Evolutionary conservation across 2,113 vertebrate species (phyloP).

Genomic region (Crotalus horridus): DNA sequence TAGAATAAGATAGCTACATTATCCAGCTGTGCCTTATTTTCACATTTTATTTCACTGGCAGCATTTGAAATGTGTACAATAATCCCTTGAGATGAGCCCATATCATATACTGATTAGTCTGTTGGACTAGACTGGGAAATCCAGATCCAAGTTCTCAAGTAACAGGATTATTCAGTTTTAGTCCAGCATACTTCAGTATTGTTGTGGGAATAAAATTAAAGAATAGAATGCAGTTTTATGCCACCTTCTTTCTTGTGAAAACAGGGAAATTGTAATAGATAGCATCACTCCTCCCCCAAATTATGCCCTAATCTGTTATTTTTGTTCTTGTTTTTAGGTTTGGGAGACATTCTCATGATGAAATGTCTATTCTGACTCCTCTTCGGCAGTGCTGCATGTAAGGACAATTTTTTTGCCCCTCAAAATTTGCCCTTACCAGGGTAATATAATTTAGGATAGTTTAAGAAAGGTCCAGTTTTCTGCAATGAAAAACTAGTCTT

Average conservation of each 20-base stretch:
- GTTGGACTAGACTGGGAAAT: neutral
- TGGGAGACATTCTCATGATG: constrained; percentile 78
- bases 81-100: neutral
- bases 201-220: neutral
- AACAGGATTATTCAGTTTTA: neutral
- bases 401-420: accelerated
- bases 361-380: constrained; percentile 77
- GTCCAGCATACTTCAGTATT: neutral
- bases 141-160: neutral
- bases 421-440: accelerated
- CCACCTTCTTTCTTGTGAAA: neutral
- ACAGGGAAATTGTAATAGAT: neutral
- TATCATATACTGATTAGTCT: neutral
- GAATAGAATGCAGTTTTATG: neutral
- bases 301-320: neutral
- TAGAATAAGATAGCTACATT: neutral
- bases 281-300: neutral
- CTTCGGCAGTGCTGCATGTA: constrained; percentile 82
- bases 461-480: neutral
- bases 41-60: neutral
- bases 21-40: neutral
- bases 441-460: neutral
- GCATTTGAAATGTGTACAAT: neutral
- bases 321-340: constrained; percentile 66
- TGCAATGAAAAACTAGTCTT: neutral